These are phyloP conservation scores for Onychomys leucogaster DNA, from an alignment of 2,797 vertebrate genomes.

Conservation along the genomic window DNA sequence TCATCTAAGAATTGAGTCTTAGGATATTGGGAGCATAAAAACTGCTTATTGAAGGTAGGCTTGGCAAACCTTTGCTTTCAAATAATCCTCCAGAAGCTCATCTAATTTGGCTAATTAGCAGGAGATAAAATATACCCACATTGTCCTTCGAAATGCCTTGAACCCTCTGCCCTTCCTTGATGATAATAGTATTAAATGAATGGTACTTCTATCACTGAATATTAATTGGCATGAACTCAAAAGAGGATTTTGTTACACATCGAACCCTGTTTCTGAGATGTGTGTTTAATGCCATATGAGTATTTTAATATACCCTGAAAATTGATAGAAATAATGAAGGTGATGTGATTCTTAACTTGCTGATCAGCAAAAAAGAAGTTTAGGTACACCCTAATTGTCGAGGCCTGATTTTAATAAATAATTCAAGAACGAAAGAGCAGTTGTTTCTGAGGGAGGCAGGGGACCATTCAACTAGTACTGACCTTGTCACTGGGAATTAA, in stretches of 20 bases:
- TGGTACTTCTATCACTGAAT: constrained; percentile 61
- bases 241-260: constrained; percentile 58
- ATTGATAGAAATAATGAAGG: constrained; percentile 65
- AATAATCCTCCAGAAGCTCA: constrained; percentile 79
- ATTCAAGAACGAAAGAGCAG: constrained; percentile 70
- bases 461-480: constrained; percentile 76
- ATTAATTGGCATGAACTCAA: constrained; percentile 70
- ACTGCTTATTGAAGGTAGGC: constrained; percentile 78
- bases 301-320: constrained; percentile 60
- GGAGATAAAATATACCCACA: constrained; percentile 76
- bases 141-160: constrained; percentile 79
- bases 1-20: constrained; percentile 81
- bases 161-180: constrained; percentile 74
- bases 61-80: constrained; percentile 80
- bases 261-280: constrained; percentile 51
- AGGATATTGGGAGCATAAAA: constrained; percentile 77
- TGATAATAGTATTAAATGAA: constrained; percentile 80
- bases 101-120: constrained; percentile 81
- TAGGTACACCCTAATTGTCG: constrained; percentile 56
- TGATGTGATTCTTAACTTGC: constrained; percentile 71
- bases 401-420: constrained; percentile 80
- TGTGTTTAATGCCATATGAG: constrained; percentile 59
- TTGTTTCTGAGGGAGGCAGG: constrained; percentile 72
- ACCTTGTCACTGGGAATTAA: constrained; percentile 84
- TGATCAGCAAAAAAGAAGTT: constrained; percentile 55